A percentile compares a stretch with the other conserved stretches of the same genome.
These are phyloP conservation scores for Pseudorasbora parva DNA, from an alignment of 2,113 vertebrate genomes.

Conservation along the genomic window DNA sequence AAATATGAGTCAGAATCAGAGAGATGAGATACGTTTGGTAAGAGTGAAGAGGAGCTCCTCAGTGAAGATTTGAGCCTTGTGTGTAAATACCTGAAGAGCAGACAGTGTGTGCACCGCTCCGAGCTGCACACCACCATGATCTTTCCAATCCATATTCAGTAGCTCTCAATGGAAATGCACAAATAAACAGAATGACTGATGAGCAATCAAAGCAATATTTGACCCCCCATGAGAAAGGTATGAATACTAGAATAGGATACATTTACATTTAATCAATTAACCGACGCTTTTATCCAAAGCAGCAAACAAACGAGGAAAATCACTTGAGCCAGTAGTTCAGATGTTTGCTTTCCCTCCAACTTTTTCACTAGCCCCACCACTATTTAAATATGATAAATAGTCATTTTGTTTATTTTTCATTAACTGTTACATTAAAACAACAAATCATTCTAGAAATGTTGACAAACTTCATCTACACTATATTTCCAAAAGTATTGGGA, in stretches of 20 bases:
- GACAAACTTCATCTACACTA: neutral
- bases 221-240: neutral
- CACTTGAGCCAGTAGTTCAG: too few species aligned
- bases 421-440: neutral
- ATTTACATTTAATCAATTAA: slow-evolving; percentile 15
- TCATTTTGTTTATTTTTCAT: neutral
- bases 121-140: neutral
- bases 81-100: slow-evolving; percentile 17
- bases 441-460: neutral
- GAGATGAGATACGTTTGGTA: neutral
- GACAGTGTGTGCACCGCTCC: neutral
- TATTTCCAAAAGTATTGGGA: too few species aligned
- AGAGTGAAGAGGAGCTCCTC: neutral
- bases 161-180: neutral
- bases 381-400: neutral
- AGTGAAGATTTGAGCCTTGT: neutral
- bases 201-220: slow-evolving; percentile 17
- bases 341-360: neutral
- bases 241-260: neutral
- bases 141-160: slow-evolving; percentile 22
- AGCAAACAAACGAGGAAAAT: neutral
- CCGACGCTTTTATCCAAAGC: neutral
- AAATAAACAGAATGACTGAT: slow-evolving; percentile 19
- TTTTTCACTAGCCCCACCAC: neutral
- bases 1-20: neutral